Base-by-base conservation (phyloP, 2,888 invertebrate species). In the Agrilus cyanescens region DNA sequence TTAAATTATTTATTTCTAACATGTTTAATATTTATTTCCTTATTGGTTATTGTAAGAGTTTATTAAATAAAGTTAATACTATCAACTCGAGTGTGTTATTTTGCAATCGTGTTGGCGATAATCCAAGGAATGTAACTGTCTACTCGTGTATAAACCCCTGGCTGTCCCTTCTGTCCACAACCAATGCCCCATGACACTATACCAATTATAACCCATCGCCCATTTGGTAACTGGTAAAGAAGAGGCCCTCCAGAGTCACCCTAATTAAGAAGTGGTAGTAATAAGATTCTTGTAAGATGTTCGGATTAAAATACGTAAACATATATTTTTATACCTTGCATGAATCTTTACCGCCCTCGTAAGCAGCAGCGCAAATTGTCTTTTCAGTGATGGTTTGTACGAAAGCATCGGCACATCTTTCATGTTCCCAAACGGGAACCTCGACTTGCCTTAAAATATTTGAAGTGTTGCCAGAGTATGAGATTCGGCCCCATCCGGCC, bases 231-330 rank as follows among this genome's bases (percentile, higher is more conserved):
- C 60, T 83, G 83, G 54, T 80, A 73, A 65, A 88, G 72, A 30
- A 90, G 64, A 0, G 90, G 89, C 1, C 90, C 90, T 10, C 89
- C 89, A n/a, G 66, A 87, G 63, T 89, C 87, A 8, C 86, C 87
- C 84, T 85, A 65, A 1, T 61, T 61, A 52, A 37, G 40, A 46
- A 40, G 12, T 12, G 32, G 14, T 16, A 41, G 20, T 10, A 29
- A 32, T n/a, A n/a, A n/a, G n/a, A n/a, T n/a, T 25, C 2, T 4
- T 20, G 25, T 25, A 2, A 6, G 20, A 10, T 3, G 18, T 16
- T 8, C 14, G 20, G 10, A 18, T 39, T 15, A 31, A 32, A 10
- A n/a, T 12, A 25, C 31, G 8, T 10, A n/a, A 38, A 29, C 12
- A 30, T 13, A 32, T 30, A 44, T 7, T 12, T 16, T 40, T 47